Evolutionary conservation across 2,888 invertebrate species (phyloP), one percentile per base, ranked within the genome.

Genomic region (Erebia ligea): DNA sequence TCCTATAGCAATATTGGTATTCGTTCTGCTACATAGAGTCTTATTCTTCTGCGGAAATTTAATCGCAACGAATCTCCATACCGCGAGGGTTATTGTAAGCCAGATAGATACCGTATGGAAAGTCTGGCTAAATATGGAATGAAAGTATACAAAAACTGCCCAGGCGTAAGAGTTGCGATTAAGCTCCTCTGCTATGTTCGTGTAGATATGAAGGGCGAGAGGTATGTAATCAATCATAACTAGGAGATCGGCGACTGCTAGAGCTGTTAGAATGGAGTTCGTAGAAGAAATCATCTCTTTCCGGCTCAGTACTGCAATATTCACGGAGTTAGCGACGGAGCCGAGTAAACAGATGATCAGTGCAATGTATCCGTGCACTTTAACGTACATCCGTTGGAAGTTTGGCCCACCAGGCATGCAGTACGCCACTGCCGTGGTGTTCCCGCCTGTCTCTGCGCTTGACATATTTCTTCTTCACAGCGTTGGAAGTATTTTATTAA

Each of bases 161-260:
- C 97, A 97, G 2, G 95, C 94, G 85, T 97, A 98, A 0, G 92
- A 91, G 77, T 92, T 90, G 40, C 86, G 83, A 75, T 93, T 92
- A 34, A 91, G 85, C 69, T 86, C 90, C 19, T 91, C 87, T 5
- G 92, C 91, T 25, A 93, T 91, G 63, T 95, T 94, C 21, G 97
- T 94, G 82, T 96, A 97, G 74, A 96, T 95, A 84, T 98, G 97
- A 70, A 97, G 94, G 1, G 97, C 96, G 84, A 97, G 97, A 0
- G 98, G 98, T 73, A 99, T 96, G 88, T 98, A 99, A 82, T 98
- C 98, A 80, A 98, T 94, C 96, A 99, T 98, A 52, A 98, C 98
- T 21, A 98, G 94, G 58, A 99, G 94, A 86, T 99, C 99, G 3
- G 98, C 98, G 3, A 98, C 96, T 0, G 99, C 98, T 11, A 98